A percentile compares a stretch with the other conserved stretches of the same genome.
These are phyloP conservation scores for Selenia dentaria DNA, from an alignment of 2,888 invertebrate species.

Conservation along the genomic window DNA sequence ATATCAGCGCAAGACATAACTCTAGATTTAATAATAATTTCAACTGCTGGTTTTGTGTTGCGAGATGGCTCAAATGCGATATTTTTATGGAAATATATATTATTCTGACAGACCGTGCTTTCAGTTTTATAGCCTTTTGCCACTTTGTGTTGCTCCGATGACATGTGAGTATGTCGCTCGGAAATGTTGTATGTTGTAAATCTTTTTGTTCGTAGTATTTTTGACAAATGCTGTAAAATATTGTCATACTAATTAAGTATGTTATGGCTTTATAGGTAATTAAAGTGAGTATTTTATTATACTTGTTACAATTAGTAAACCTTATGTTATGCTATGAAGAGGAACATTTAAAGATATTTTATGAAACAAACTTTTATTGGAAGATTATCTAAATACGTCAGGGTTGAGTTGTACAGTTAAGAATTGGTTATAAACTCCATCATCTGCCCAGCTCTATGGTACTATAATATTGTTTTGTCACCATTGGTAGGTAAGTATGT, in stretches of 20 bases:
- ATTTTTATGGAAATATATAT: conserved; percentile 72
- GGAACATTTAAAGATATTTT: too few relatives aligned
- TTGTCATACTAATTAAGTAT: conserved; percentile 9
- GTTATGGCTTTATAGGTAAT: conserved; percentile 3
- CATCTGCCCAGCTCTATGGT: too few relatives aligned
- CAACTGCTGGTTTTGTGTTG: conserved; percentile 63
- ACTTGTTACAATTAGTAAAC: too few relatives aligned
- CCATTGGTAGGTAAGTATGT: too few relatives aligned
- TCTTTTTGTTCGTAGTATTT: conserved; percentile 23
- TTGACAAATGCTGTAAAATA: conserved; percentile 4
- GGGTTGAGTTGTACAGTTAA: too few relatives aligned
- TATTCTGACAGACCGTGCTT: conserved; percentile 56
- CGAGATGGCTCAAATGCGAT: conserved; percentile 59
- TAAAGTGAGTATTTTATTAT: not conserved
- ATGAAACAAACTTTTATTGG: too few relatives aligned
- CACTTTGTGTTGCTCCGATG: conserved; percentile 57
- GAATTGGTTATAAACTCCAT: too few relatives aligned
- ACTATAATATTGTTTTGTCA: too few relatives aligned
- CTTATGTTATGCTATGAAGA: too few relatives aligned
- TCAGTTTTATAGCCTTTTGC: conserved; percentile 65
- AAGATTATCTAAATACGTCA: too few relatives aligned
- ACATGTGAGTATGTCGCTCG: conserved; percentile 37
- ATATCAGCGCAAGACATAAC: conserved; percentile 67
- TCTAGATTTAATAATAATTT: conserved; percentile 65
- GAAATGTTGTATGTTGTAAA: conserved; percentile 17